Conservation (phyloP, 2,888 invertebrate species). For the Ryuthela nishihirai region DNA sequence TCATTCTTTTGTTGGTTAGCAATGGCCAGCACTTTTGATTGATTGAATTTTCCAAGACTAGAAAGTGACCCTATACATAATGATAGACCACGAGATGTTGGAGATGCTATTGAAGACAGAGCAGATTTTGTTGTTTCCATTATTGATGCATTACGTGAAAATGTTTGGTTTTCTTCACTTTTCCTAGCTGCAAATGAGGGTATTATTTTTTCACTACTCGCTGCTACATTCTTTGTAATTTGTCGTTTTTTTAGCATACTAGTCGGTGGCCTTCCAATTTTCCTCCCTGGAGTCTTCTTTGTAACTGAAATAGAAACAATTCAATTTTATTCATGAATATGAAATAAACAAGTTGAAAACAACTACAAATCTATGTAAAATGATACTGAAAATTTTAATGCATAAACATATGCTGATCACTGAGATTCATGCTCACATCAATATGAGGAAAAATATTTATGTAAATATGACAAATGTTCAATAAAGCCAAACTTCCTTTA, state of each 20-base stretch:
- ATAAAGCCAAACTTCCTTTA: too few relatives aligned
- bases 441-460: too few relatives aligned
- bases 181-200: neutral
- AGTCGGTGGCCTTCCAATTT: slow-evolving; percentile 15
- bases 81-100: neutral
- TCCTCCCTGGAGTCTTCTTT: slow-evolving; percentile 8
- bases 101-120: neutral
- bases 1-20: slow-evolving; percentile 16
- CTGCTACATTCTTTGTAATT: too few relatives aligned
- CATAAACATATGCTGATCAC: too few relatives aligned
- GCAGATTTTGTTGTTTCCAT: neutral
- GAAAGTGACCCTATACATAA: slow-evolving; percentile 34
- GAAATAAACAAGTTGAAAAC: too few relatives aligned
- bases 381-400: too few relatives aligned
- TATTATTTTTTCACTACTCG: neutral
- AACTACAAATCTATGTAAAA: too few relatives aligned
- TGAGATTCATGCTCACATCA: too few relatives aligned
- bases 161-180: neutral
- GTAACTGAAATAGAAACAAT: slow-evolving; percentile 13
- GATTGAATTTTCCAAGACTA: slow-evolving; percentile 26
- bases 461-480: too few relatives aligned
- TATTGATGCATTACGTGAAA: neutral
- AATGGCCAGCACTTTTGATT: neutral
- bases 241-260: slow-evolving; percentile 7
- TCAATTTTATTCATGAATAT: neutral